These are phyloP conservation scores for Hippocampus abdominalis DNA, from an alignment of 2,113 vertebrate genomes.

Conservation along the genomic window DNA sequence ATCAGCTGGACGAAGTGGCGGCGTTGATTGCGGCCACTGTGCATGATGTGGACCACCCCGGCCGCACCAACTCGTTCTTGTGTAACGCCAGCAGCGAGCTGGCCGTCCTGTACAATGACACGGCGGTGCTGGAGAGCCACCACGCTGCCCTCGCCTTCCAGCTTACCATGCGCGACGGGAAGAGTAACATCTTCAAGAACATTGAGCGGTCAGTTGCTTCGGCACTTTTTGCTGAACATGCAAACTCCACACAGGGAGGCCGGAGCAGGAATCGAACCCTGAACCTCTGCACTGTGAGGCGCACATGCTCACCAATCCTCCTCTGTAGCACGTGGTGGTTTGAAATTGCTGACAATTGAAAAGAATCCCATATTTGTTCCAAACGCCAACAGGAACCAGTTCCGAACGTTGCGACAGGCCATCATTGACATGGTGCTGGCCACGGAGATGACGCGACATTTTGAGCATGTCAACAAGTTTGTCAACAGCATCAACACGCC, in stretches of 20 bases:
- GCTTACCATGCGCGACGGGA: slow-evolving; percentile 85
- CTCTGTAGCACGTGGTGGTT: no score
- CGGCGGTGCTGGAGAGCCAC: slow-evolving; percentile 91
- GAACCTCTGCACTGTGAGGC: no score
- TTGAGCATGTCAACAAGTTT: slow-evolving; percentile 96
- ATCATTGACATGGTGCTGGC: slow-evolving; percentile 98
- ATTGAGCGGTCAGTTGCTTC: slow-evolving; percentile 80
- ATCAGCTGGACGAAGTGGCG: slow-evolving; percentile 88
- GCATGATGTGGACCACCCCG: slow-evolving; percentile 91
- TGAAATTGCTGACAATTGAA: no score
- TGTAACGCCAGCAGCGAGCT: slow-evolving; percentile 93
- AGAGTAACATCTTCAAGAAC: slow-evolving; percentile 95
- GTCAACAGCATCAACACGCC: slow-evolving; percentile 97
- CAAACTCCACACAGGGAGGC: no score
- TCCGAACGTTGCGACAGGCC: slow-evolving; percentile 86
- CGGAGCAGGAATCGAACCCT: no score
- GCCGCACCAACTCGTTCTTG: slow-evolving; percentile 93
- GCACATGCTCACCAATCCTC: no score
- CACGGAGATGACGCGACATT: slow-evolving; percentile 96
- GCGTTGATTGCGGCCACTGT: slow-evolving; percentile 91
- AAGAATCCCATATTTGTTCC: neutral
- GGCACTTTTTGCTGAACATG: no score
- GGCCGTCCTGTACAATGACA: slow-evolving; percentile 94
- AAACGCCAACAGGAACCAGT: slow-evolving; percentile 79
- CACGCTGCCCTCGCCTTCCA: slow-evolving; percentile 93